Conservation (phyloP, 2,888 invertebrate genomes). For the Netelia melanura region DNA sequence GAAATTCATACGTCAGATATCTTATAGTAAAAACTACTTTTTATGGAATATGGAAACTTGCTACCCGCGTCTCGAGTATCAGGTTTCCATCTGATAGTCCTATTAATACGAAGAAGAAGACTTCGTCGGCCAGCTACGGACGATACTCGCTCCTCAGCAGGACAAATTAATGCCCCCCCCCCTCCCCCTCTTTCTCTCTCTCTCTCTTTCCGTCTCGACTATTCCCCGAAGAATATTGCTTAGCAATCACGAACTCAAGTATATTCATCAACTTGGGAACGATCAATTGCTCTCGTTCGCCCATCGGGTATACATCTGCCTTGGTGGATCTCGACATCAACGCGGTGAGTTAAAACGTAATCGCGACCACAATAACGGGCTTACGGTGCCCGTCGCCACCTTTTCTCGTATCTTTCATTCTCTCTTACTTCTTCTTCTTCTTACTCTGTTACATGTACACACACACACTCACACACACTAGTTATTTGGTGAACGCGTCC, state of each 20-base stretch:
- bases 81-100: too few relatives aligned
- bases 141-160: not conserved
- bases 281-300: slow-evolving; percentile 18
- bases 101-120: not conserved
- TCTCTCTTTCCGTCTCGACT: not conserved
- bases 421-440: not conserved
- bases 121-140: not conserved
- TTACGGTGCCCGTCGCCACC: slow-evolving; percentile 1
- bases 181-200: not conserved
- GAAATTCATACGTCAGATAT: too few relatives aligned
- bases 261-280: slow-evolving; percentile 51
- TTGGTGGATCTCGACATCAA: slow-evolving; percentile 19
- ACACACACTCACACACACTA: not conserved
- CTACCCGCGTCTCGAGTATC: too few relatives aligned
- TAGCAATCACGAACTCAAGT: slow-evolving; percentile 53
- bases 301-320: slow-evolving; percentile 10
- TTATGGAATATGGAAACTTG: too few relatives aligned
- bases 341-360: slow-evolving; percentile 56
- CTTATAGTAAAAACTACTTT: too few relatives aligned
- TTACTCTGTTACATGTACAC: not conserved
- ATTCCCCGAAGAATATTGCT: slow-evolving; percentile 44
- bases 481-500: not conserved
- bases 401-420: slow-evolving; percentile 1
- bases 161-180: too few relatives aligned
- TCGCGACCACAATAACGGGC: slow-evolving; percentile 61